Base-by-base conservation (phyloP, 2,797 vertebrate genomes). In the Chrysocyon brachyurus region DNA sequence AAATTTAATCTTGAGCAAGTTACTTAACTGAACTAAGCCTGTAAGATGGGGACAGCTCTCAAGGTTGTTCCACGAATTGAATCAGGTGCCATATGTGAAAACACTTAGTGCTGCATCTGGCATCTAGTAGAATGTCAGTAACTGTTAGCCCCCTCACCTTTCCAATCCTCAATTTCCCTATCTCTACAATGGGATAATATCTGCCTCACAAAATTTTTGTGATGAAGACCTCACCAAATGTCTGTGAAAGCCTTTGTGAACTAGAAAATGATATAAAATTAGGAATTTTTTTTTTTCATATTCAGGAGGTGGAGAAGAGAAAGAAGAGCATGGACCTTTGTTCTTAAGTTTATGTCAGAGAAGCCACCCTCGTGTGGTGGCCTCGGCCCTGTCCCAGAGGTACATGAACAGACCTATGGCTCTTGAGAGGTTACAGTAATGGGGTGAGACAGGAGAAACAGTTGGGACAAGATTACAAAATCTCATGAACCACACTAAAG, bases 1-100 rank as follows among this genome's bases (percentile, higher is more conserved):
- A 84, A 22, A 15, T 17, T 15, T 1, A 64, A 46, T 52, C 36
- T 26, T n/a, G 46, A 64, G 59, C 56, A 63, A 56, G 40, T 68
- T n/a, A 78, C n/a, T 90, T 91, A 82, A 40, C 12, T 17, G 4
- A 86, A 78, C 46, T 4, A 12, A 94, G 52, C 36, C 91, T 94
- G 1, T 26, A 75, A 89, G 24, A 68, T 46, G 36, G 33, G 36
- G 6, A 26, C 1, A 57, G 68, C 33, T 54, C 36, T 63, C 52
- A 19, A 59, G 11, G 61, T 49, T 82, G 68, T 86, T 77, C 90
- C 16, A 26, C 77, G 36, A 66, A 94, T 0, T 9, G 64, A 92
- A 92, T 52, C 26, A 15, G 52, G 46, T 31, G 52, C 75, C n/a
- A 14, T 15, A 11, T 36, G n/a, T 72, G 64, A 73, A 52, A 73